These are phyloP conservation scores for Fundulus diaphanus DNA, from an alignment of 2,797 vertebrate species.

Conservation along the genomic window DNA sequence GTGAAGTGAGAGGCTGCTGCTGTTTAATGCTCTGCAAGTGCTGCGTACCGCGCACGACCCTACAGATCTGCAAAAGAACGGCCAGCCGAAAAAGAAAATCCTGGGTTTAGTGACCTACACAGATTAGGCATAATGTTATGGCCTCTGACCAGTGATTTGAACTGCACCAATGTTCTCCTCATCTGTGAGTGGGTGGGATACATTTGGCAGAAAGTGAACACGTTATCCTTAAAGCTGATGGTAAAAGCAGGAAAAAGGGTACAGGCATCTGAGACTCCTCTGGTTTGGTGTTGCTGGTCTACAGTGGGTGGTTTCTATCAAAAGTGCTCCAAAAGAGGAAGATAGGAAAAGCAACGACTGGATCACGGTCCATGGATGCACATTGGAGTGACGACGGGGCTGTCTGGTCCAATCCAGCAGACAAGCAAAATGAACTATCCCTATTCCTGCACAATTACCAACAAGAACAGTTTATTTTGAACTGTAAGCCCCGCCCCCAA, in stretches of 20 bases:
- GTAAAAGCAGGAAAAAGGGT: not conserved
- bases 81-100: not conserved
- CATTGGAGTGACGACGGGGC: too few relatives aligned
- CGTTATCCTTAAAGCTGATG: not conserved
- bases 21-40: not conserved
- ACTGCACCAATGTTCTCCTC: not conserved
- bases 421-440: too few relatives aligned
- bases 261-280: too few relatives aligned
- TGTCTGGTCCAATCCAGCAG: too few relatives aligned
- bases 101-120: not conserved
- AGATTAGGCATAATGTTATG: not conserved
- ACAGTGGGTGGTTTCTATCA: not conserved
- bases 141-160: not conserved
- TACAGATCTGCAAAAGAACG: not conserved
- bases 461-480: too few relatives aligned
- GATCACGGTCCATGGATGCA: too few relatives aligned
- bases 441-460: too few relatives aligned
- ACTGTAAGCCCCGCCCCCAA: too few relatives aligned
- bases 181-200: not conserved
- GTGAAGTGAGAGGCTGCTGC: not conserved
- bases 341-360: too few relatives aligned
- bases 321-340: not conserved
- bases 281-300: not conserved
- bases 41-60: not conserved
- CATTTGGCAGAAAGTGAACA: not conserved